phyloP scores from a whole-genome alignment of 2,888 invertebrate genomes.

The Dryococelus australis region DNA sequence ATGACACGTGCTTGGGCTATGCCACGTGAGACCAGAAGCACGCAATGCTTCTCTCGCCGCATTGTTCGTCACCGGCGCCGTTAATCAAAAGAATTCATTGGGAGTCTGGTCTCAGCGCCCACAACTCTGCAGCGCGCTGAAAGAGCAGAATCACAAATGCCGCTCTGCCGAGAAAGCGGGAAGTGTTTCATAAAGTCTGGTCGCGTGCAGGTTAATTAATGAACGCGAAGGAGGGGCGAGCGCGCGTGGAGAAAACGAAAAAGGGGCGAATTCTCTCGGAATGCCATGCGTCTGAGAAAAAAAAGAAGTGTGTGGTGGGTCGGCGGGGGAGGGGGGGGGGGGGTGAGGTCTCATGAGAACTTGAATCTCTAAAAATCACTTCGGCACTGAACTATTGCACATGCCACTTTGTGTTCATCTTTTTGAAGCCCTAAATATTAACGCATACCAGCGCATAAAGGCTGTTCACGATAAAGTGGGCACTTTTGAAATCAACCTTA shows the following conservation, averaged over 20 bases:
- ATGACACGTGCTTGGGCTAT: too few species aligned
- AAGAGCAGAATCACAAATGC: background rate
- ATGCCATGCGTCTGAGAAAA: background rate
- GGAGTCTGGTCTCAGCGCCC: background rate
- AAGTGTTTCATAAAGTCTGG: background rate
- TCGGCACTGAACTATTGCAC: background rate
- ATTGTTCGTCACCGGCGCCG: background rate
- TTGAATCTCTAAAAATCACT: background rate
- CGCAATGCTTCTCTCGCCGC: background rate
- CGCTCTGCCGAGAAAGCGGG: background rate
- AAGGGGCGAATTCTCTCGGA: background rate
- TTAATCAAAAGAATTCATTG: background rate
- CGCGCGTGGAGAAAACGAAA: background rate
- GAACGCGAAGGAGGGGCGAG: background rate
- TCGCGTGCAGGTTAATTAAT: constrained; percentile 10
- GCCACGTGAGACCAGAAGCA: too few species aligned
- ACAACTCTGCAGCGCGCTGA: background rate
- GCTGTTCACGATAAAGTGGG: too few species aligned
- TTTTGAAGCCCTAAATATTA: too few species aligned
- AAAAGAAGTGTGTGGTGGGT: too few species aligned
- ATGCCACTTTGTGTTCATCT: too few species aligned
- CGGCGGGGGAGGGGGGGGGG: too few species aligned
- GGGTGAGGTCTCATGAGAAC: too few species aligned
- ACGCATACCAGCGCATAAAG: too few species aligned
- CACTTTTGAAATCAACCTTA: too few species aligned